These are phyloP conservation scores for Masticophis lateralis DNA, from an alignment of 2,797 vertebrate genomes.

Conservation along the genomic window DNA sequence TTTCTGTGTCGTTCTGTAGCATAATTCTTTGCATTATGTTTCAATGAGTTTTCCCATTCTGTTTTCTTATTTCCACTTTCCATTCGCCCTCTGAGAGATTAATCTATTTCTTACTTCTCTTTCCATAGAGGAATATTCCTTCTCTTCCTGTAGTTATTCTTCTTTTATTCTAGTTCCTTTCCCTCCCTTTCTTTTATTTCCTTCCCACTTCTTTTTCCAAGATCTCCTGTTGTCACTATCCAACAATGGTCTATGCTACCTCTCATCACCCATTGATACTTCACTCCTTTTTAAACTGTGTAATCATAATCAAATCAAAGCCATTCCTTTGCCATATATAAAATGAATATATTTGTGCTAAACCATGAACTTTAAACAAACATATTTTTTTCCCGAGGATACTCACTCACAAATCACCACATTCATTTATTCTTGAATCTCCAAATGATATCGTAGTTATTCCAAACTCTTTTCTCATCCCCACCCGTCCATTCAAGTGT, in stretches of 20 bases:
- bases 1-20: neutral
- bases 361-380: neutral
- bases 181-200: neutral
- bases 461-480: neutral
- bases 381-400: neutral
- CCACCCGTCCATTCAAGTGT: neutral
- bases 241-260: neutral
- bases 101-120: neutral
- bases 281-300: neutral
- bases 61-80: neutral
- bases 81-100: neutral
- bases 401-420: neutral
- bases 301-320: neutral
- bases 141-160: neutral
- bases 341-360: neutral
- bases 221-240: neutral
- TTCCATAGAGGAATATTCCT: neutral
- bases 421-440: neutral
- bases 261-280: neutral
- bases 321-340: neutral
- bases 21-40: neutral
- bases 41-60: neutral
- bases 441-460: neutral
- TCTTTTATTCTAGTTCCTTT: neutral
- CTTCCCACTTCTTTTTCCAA: neutral